These are phyloP conservation scores for Nycteola revayana DNA, from an alignment of 2,888 invertebrate species.

Conservation along the genomic window DNA sequence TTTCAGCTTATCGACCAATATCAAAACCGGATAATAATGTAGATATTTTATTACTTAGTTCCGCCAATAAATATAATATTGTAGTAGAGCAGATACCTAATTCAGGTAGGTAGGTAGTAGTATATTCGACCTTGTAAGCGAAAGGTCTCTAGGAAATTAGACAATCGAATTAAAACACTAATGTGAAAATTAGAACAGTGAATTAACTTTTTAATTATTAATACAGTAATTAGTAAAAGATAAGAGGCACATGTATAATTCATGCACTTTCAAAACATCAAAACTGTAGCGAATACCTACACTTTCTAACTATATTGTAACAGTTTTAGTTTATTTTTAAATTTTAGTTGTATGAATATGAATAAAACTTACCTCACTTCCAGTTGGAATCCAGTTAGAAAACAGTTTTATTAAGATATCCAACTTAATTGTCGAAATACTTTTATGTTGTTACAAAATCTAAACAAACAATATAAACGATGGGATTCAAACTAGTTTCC, in stretches of 20 bases:
- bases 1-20: no score
- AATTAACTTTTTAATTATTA: no score
- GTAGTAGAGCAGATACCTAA: no score
- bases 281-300: conserved; percentile 13
- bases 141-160: no score
- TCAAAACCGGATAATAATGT: no score
- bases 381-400: conserved; percentile 45
- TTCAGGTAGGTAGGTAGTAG: no score
- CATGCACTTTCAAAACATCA: conserved; percentile 20
- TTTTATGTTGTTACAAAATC: conserved; percentile 50
- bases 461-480: conserved; percentile 34
- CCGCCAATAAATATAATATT: no score
- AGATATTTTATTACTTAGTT: no score
- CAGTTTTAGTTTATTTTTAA: conserved; percentile 4
- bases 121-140: no score
- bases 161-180: no score
- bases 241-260: conserved; percentile 15
- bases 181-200: no score
- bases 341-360: conserved; percentile 8
- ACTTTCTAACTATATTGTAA: conserved; percentile 24
- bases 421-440: conserved; percentile 19
- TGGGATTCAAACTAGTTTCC: conserved; percentile 41
- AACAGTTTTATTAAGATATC: conserved; percentile 15
- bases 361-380: conserved; percentile 44
- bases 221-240: conserved; percentile 13